phyloP scores from a whole-genome alignment of 2,113 vertebrate genomes.

The Pelecanoides urinatrix region DNA sequence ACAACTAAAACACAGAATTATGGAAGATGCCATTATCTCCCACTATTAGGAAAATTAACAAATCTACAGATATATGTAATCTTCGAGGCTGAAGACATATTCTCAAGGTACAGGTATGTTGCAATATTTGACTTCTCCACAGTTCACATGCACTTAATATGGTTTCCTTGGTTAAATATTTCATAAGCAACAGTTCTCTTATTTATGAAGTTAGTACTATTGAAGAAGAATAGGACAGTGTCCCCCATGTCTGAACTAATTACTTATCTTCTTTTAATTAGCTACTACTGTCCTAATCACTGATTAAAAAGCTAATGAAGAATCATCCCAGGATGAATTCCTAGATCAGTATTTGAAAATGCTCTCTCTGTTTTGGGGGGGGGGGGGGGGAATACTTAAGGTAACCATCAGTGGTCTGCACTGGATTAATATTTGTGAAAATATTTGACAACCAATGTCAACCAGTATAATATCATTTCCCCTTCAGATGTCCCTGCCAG shows the following conservation, averaged over 20 bases:
- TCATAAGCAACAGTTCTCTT: background rate
- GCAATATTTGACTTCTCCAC: background rate
- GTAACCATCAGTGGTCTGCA: background rate
- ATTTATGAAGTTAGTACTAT: background rate
- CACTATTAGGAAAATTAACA: background rate
- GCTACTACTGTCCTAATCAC: background rate
- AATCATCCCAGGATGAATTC: background rate
- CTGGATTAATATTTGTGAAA: slow-evolving; percentile 15
- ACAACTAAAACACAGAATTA: background rate
- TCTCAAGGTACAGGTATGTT: background rate
- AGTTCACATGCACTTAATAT: background rate
- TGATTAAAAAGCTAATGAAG: background rate
- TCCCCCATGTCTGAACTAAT: background rate
- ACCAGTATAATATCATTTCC: background rate
- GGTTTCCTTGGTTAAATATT: slow-evolving; percentile 21
- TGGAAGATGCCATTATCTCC: background rate
- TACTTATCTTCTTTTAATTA: background rate
- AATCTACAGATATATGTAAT: background rate
- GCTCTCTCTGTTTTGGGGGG: too few species aligned
- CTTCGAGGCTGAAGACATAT: background rate
- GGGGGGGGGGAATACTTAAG: too few species aligned
- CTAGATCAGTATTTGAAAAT: background rate
- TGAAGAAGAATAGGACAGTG: background rate
- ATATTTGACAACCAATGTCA: background rate
- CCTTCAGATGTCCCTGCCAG: background rate